Base-by-base conservation (phyloP, 2,797 vertebrate genomes). In the Rhabdomys pumilio region DNA sequence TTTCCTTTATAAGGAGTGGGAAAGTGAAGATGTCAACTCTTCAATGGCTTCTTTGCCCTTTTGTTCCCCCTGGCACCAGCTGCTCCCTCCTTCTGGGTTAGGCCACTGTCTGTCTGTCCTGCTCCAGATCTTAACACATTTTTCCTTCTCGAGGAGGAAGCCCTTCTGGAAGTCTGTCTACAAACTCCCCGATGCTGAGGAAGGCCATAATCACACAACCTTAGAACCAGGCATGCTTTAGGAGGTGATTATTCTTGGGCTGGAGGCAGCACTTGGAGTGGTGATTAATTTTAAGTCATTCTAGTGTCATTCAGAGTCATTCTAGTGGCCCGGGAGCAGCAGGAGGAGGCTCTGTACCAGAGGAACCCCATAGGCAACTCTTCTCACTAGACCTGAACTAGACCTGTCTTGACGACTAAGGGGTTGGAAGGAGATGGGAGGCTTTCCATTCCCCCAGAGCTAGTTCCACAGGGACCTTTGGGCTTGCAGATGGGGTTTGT, bases 241-340 rank as follows among this genome's bases (percentile, higher is more conserved):
- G 47, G 93, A 93, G 79, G 79, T 80, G 79, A 92, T 97, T 93
- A 92, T 94, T 96, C 96, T 85, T 91, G 84, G 96, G 85, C 94
- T 85, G 79, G 73, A 96, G 96, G 95, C 83, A 95, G 96, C 91
- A 88, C 80, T 97, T 96, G 95, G 96, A 97, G 92, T 89, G 85
- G 76, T 96, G 93, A 97, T 97, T 93, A 96, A 96, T 96, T 91
- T 96, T 89, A 95, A 96, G 80, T 38, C 38, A 38, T 38, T 38
- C 38, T 38, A 38, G 38, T 38, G 38, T 38, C 38, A 38, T 38
- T 38, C 38, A 41, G 73, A 90, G 86, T 72, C 88, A 63, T 90
- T 86, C 81, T 79, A 93, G 55, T 81, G 47, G 57, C 79, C 89
- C 24, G 47, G 69, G 90, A 90, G 38, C 57, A 73, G 75, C 63